A percentile compares a stretch with the other conserved stretches of the same genome.
phyloP scores from a whole-genome alignment of 2,797 vertebrate species.

The Falco peregrinus region DNA sequence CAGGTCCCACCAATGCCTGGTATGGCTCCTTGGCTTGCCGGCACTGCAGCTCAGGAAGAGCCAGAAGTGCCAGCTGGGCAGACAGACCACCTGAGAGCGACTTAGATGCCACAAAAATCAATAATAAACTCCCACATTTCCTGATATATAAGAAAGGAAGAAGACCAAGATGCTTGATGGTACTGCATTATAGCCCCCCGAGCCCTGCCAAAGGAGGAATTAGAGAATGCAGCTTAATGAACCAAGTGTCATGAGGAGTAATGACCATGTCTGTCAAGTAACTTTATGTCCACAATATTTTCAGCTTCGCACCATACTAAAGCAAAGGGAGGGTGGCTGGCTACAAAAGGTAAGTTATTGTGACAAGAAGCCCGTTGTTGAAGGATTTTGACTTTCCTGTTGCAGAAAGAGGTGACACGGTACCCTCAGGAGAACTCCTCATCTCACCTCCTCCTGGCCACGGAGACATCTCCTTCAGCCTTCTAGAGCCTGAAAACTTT shows the following conservation, averaged over 20 bases:
- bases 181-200: background rate
- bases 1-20: accelerated
- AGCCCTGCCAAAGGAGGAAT: background rate
- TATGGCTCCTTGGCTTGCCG: accelerated
- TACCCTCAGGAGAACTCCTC: background rate
- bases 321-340: background rate
- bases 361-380: accelerated
- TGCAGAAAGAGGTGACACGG: background rate
- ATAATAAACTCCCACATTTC: background rate
- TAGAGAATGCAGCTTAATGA: background rate
- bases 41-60: background rate
- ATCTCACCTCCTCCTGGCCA: background rate
- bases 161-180: background rate
- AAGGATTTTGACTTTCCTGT: background rate
- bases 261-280: background rate
- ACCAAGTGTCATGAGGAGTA: background rate
- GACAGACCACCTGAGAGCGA: background rate
- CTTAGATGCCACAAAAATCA: background rate
- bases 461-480: background rate
- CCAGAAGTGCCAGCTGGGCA: background rate
- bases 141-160: background rate
- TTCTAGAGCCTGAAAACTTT: slow-evolving; percentile 2
- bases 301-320: background rate
- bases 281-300: background rate
- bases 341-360: background rate